These are phyloP conservation scores for Paramisgurnus dabryanus DNA, from an alignment of 2,113 vertebrate species.

Conservation along the genomic window DNA sequence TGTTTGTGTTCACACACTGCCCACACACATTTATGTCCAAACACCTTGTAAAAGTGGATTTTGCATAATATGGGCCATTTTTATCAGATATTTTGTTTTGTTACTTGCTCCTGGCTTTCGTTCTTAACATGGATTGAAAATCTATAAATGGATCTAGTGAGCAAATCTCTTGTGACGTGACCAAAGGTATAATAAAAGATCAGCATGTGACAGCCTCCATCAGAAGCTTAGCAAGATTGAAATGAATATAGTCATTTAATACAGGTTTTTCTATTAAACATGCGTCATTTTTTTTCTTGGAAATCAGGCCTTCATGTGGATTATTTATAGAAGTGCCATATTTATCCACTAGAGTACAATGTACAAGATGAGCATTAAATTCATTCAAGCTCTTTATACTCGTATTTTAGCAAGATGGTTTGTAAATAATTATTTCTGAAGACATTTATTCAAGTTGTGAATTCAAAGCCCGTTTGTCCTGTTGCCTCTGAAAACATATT, in stretches of 20 bases:
- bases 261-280: not conserved
- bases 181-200: not conserved
- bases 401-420: not conserved
- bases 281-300: not conserved
- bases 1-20: no score
- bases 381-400: no score
- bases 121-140: no score
- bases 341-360: slow-evolving; percentile 1
- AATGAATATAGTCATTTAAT: not conserved
- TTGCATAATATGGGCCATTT: no score
- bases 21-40: no score
- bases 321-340: not conserved
- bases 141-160: no score
- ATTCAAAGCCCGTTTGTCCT: not conserved
- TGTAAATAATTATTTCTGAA: not conserved
- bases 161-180: no score
- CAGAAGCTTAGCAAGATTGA: no score
- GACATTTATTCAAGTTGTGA: not conserved
- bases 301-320: slow-evolving; percentile 9
- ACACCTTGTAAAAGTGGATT: no score
- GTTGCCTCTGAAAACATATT: not conserved
- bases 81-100: no score
- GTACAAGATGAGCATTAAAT: no score
- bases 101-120: no score
- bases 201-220: not conserved